Conservation (phyloP, 2,797 vertebrate genomes). For the Lates japonicus region DNA sequence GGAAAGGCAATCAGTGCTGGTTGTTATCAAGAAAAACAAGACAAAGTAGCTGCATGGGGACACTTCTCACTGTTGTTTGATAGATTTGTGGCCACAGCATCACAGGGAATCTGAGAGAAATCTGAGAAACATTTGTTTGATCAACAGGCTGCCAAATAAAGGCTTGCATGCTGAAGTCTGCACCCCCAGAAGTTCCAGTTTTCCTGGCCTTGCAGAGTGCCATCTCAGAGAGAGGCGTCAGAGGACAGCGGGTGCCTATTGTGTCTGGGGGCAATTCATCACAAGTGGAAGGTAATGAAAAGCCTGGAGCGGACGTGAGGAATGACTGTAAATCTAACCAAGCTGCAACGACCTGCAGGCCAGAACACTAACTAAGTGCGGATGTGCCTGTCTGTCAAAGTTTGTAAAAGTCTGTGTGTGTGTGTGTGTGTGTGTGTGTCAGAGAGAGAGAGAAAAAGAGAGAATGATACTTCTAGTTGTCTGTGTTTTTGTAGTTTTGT, state of each 20-base stretch:
- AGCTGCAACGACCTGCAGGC: conserved; percentile 25
- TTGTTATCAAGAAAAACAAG: conserved; percentile 6
- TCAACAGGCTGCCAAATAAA: conserved; percentile 3
- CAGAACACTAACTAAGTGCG: conserved; percentile 34
- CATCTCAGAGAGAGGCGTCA: background rate
- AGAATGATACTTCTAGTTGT: background rate
- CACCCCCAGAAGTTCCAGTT: conserved; percentile 9
- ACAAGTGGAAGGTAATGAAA: conserved; percentile 52
- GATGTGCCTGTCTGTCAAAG: conserved; percentile 25
- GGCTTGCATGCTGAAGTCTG: background rate
- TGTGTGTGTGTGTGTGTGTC: background rate
- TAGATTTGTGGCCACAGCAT: conserved; percentile 30
- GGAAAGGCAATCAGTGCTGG: background rate
- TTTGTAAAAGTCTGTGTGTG: background rate
- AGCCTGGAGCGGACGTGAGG: conserved; percentile 25
- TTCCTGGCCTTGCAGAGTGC: conserved; percentile 14
- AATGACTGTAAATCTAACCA: conserved; percentile 56
- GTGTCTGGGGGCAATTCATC: conserved; percentile 59
- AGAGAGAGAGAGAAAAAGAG: background rate
- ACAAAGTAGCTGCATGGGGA: conserved; percentile 6
- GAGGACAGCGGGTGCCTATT: conserved; percentile 49
- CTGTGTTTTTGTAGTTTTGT: background rate
- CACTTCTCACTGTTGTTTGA: background rate
- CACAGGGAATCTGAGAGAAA: conserved; percentile 2
- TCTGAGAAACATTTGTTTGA: background rate